phyloP scores from a whole-genome alignment of 2,797 vertebrate genomes.

The Pseudocheirus occidentalis region DNA sequence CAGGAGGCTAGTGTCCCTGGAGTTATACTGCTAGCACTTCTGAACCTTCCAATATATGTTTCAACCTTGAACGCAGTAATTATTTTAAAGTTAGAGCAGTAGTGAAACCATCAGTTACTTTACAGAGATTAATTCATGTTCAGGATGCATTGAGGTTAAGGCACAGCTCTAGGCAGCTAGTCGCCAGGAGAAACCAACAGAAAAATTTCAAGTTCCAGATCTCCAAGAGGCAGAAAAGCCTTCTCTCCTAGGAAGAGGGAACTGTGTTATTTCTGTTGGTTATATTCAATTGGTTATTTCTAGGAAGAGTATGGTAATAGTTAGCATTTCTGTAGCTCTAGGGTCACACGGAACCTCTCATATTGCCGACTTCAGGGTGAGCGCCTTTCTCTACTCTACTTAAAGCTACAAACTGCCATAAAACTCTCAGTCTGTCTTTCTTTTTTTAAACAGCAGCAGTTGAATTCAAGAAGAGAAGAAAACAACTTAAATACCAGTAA shows the following conservation, averaged over 20 bases:
- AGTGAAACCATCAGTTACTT: background rate
- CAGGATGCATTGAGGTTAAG: background rate
- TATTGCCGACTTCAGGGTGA: background rate
- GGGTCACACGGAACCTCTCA: background rate
- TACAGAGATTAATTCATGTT: background rate
- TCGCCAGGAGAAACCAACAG: background rate
- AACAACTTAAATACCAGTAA: background rate
- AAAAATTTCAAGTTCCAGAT: background rate
- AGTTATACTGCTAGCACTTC: background rate
- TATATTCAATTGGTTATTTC: background rate
- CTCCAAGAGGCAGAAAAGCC: background rate
- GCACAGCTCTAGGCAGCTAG: background rate
- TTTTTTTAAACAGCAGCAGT: background rate
- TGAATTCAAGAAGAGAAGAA: background rate
- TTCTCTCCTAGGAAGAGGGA: background rate
- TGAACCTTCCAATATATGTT: background rate
- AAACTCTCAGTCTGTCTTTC: too few relatives aligned
- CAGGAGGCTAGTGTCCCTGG: background rate
- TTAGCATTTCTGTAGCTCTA: background rate
- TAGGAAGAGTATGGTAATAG: background rate
- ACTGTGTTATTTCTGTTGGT: background rate
- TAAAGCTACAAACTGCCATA: too few relatives aligned
- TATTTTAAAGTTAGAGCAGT: background rate
- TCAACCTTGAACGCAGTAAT: background rate
- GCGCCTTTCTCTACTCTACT: too few relatives aligned